A percentile compares a stretch with the other conserved stretches of the same genome.
These are phyloP conservation scores for Lasiurus cinereus DNA, from an alignment of 2,113 vertebrate genomes.

Conservation along the genomic window DNA sequence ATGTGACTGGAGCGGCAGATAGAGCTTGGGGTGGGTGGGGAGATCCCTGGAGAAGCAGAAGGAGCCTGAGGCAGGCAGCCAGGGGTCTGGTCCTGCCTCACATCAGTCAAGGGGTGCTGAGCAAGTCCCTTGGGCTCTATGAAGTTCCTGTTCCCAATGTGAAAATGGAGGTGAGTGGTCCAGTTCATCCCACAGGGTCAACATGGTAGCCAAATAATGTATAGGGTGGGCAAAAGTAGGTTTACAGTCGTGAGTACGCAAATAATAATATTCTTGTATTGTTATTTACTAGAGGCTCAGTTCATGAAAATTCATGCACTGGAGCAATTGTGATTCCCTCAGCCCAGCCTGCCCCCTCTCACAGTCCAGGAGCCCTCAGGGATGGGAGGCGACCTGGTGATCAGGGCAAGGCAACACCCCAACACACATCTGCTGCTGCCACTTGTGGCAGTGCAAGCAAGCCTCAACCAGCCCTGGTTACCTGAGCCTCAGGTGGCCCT, in stretches of 20 bases:
- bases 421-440: too few relatives aligned
- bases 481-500: too few relatives aligned
- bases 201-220: neutral
- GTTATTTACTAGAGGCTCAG: too few relatives aligned
- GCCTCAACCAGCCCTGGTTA: too few relatives aligned
- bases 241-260: neutral
- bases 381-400: too few relatives aligned
- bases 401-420: too few relatives aligned
- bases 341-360: too few relatives aligned
- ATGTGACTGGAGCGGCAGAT: neutral
- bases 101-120: neutral
- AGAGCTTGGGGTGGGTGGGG: neutral
- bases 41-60: rapidly evolving
- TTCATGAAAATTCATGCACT: too few relatives aligned
- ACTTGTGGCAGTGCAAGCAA: too few relatives aligned
- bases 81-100: neutral
- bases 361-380: too few relatives aligned
- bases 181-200: neutral
- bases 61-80: neutral
- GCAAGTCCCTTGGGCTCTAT: neutral
- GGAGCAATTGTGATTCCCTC: too few relatives aligned
- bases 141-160: neutral
- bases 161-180: neutral
- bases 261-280: neutral
- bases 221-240: neutral